Evolutionary conservation across 2,797 vertebrate species (phyloP), one percentile per base, ranked within the genome.

Genomic region (Sternarchorhynchus goeldii): DNA sequence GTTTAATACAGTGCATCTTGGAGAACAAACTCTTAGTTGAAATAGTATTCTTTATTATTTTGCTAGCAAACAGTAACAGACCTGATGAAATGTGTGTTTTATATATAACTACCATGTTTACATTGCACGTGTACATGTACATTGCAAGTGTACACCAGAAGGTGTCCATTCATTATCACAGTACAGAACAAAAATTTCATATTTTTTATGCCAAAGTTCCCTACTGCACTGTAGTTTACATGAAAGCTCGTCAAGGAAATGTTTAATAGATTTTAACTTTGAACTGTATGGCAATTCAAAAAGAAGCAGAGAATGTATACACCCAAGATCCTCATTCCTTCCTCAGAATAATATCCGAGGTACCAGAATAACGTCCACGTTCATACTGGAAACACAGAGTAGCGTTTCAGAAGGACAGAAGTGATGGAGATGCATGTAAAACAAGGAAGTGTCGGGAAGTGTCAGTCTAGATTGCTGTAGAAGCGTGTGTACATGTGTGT

Each of bases 41-140:
- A 66, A 66, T 73, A 59, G 16, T 75, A 50, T 66, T 32, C 25
- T 69, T 82, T 85, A 79, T 84, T 79, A 63, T 71, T 53, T 69
- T 73, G 45, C 64, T 83, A 83, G 71, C 77, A 86, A 63, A 85
- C 80, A 83, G 63, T 45, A 83, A 76, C 80, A 85, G 50, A 83
- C 59, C 53, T 57, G 75, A 32, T 75, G 21, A 70, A 81, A 70
- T 25, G 25, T 25, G 25, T 25, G 25, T 25, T 25, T 34, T 72
- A 69, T 31, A 83, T 32, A 69, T 76, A 68, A 34, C 62, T 73
- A 81, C 25, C 31, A 6, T 67, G 39, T 80, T 32, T 67, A 75
- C 56, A 81, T 56, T 64, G 45, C 74, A 81, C 55, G 64, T 60
- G 18, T 41, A 67, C 65, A 41, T 41, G 10, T 41, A 6, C 39